phyloP scores from a whole-genome alignment of 2,797 vertebrate species.

The Phataginus tricuspis region DNA sequence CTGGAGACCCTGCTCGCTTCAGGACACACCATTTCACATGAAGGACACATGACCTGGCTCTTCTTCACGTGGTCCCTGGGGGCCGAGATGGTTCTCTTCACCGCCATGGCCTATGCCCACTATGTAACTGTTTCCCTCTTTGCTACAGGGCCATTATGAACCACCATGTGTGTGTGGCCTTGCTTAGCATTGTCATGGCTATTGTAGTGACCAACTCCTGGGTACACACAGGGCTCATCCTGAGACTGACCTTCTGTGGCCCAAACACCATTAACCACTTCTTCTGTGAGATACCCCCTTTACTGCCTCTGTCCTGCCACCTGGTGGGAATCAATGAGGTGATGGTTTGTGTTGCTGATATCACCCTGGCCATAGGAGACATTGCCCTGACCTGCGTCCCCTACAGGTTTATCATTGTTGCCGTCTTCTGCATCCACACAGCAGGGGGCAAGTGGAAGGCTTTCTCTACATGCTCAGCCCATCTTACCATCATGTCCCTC shows the following conservation, averaged over 20 bases:
- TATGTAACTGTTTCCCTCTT: conserved; percentile 74
- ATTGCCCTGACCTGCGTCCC: conserved; percentile 74
- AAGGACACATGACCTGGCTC: conserved; percentile 66
- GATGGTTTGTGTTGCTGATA: conserved; percentile 70
- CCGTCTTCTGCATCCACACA: conserved; percentile 69
- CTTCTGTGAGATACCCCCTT: conserved; percentile 79
- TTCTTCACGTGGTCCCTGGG: conserved; percentile 75
- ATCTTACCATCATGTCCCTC: conserved; percentile 74
- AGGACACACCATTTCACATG: conserved; percentile 57
- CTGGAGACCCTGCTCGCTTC: conserved; percentile 36
- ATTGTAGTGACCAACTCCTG: conserved; percentile 70
- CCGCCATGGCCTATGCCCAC: conserved; percentile 76
- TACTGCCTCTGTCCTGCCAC: conserved; percentile 78
- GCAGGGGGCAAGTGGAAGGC: conserved; percentile 54
- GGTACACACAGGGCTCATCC: conserved; percentile 75
- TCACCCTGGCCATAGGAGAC: conserved; percentile 75
- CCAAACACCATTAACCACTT: conserved; percentile 77
- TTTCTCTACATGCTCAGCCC: conserved; percentile 78
- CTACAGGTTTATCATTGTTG: conserved; percentile 72
- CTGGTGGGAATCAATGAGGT: conserved; percentile 73
- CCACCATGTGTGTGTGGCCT: background rate
- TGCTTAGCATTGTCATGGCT: conserved; percentile 60
- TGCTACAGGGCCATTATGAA: conserved; percentile 68
- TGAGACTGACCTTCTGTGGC: conserved; percentile 76
- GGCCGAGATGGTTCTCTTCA: conserved; percentile 75